Base-by-base conservation (phyloP, 2,797 vertebrate genomes). In the Falco rusticolus region DNA sequence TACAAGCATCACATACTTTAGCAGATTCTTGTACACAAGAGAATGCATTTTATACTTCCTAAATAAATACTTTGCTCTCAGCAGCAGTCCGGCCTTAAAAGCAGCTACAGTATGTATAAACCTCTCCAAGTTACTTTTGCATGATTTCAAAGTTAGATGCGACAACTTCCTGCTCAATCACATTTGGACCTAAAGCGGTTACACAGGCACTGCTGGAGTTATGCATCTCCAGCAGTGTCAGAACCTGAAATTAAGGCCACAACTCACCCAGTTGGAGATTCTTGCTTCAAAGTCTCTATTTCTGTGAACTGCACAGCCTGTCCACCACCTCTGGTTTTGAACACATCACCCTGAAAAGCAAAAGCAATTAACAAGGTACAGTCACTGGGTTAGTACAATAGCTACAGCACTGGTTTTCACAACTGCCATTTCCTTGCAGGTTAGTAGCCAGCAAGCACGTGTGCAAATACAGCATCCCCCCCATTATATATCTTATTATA, bases 291-390 rank as follows among this genome's bases (percentile, higher is more conserved):
- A 4, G 99, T 99, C 97, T 99, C 99, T 4, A 99, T 98, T 80
- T 99, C 99, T 0, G 99, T 99, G 97, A 99, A 99, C 89, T 99
- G 99, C 79, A 99, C 99, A 2, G 99, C 95, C 88, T 99, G 99
- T 87, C 99, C 99, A 1, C 99, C 99, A 10, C 99, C 99, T 92
- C 99, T 98, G 53, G 99, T 99, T 97, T 99, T 99, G 79, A 98
- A 99, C 43, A 99, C 99, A 3, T 99, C 99, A 4, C 99, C 99
- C 99, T 99, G 92, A 83, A 94, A 94, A 59, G 77, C 20, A 96
- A 57, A 87, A 94, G 68, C 78, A 90, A 86, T 57, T 64, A 26
- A 51, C n/a, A 78, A 31, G 65, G 57, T 16, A 57, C 19, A 45
- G 54, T 3, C 4, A 57, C 5, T 16, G 39, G 66, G 45, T n/a